These are phyloP conservation scores for Serilophus lunatus DNA, from an alignment of 2,113 vertebrate genomes.

Conservation along the genomic window DNA sequence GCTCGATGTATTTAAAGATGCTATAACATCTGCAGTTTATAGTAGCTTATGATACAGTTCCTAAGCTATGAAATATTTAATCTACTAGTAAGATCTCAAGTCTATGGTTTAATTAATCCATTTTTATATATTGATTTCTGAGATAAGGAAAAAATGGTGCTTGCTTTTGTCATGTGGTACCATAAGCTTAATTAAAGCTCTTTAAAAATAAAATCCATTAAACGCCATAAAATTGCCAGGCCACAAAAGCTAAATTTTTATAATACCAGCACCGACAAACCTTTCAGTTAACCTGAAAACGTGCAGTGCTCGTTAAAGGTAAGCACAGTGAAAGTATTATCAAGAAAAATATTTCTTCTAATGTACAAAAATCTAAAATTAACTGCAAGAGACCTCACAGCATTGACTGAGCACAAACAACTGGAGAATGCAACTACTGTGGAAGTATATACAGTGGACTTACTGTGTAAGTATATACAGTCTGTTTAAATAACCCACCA, in stretches of 20 bases:
- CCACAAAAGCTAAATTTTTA: constrained; percentile 15
- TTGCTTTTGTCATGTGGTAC: neutral
- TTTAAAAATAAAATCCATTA: neutral
- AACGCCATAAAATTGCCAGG: neutral
- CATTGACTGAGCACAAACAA: neutral
- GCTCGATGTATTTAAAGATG: neutral
- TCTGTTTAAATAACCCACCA: neutral
- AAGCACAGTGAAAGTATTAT: neutral
- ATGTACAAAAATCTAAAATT: neutral
- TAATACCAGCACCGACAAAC: neutral
- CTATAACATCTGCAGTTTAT: neutral
- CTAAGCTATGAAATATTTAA: neutral
- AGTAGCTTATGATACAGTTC: neutral
- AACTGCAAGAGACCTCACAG: neutral
- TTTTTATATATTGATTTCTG: constrained; percentile 16
- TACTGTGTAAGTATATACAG: rapidly evolving
- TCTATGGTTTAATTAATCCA: neutral
- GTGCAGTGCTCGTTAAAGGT: neutral
- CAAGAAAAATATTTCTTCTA: neutral
- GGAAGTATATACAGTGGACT: neutral
- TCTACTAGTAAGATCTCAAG: neutral
- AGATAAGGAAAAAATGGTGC: neutral
- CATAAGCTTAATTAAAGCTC: constrained; percentile 22
- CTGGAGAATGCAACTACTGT: neutral
- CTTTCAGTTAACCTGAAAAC: constrained; percentile 10